phyloP scores from a whole-genome alignment of 2,113 vertebrate species.

The Phylloscopus trochiloides region DNA sequence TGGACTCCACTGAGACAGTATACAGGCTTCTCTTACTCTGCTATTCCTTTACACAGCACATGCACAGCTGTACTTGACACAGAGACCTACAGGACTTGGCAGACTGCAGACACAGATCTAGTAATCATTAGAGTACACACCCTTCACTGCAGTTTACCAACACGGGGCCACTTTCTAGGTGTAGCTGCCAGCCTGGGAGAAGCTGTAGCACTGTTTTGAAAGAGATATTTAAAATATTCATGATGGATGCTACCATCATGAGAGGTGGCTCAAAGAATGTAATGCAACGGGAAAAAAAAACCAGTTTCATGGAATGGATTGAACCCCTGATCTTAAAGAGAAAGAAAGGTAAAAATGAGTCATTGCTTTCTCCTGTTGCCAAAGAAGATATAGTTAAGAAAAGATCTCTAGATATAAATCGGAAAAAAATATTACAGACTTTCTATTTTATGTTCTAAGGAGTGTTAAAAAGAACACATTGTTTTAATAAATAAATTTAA shows the following conservation, averaged over 20 bases:
- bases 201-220: not conserved
- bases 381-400: not conserved
- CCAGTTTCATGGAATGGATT: not conserved
- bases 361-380: not conserved
- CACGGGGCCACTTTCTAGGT: not conserved
- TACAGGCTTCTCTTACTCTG: not conserved
- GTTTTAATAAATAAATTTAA: not conserved
- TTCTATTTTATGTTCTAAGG: not conserved
- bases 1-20: not conserved
- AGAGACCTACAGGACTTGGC: not conserved
- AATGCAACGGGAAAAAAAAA: not conserved
- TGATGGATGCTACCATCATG: not conserved
- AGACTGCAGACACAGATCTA: not conserved
- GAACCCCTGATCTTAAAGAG: not conserved
- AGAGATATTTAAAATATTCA: not conserved
- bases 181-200: not conserved
- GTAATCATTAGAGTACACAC: rapidly evolving
- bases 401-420: not conserved
- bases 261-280: not conserved
- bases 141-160: not conserved
- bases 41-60: not conserved
- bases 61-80: not conserved
- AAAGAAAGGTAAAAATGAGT: not conserved
- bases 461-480: not conserved
- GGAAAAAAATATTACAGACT: not conserved